Conservation (phyloP, 2,888 invertebrate species). For the Herminia tarsipennalis region DNA sequence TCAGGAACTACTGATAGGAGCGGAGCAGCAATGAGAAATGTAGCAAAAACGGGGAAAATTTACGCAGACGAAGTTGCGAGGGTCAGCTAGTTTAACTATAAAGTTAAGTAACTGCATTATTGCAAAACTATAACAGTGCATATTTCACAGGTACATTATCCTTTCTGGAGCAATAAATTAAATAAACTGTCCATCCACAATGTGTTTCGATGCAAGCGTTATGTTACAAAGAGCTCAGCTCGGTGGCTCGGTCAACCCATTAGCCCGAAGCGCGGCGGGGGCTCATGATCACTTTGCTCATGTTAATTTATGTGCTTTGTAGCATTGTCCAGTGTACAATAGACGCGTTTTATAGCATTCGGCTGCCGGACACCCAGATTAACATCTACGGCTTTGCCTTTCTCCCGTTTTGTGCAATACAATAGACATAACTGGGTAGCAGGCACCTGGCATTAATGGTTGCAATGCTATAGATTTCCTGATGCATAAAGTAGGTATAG, state of each 20-base stretch:
- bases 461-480: constrained; percentile 56
- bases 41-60: too few relatives aligned
- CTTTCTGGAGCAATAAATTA: constrained; percentile 45
- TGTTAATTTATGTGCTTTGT: constrained; percentile 85
- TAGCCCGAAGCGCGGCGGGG: constrained; percentile 72
- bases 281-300: constrained; percentile 83
- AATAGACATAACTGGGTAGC: constrained; percentile 70
- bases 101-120: background rate
- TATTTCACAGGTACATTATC: constrained; percentile 28
- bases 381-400: constrained; percentile 80
- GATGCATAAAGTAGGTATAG: constrained; percentile 42
- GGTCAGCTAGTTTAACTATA: too few relatives aligned
- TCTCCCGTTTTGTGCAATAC: constrained; percentile 82
- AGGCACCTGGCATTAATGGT: constrained; percentile 79
- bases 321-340: constrained; percentile 74
- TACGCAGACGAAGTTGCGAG: too few relatives aligned
- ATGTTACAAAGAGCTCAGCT: constrained; percentile 38
- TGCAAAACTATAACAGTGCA: background rate
- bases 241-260: constrained; percentile 76
- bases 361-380: constrained; percentile 84
- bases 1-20: too few relatives aligned
- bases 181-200: constrained; percentile 45
- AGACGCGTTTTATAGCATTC: constrained; percentile 76
- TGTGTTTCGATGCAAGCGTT: constrained; percentile 26
- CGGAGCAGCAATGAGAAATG: too few relatives aligned